Conservation (phyloP, 2,113 vertebrate species). For the Platichthys stellatus region DNA sequence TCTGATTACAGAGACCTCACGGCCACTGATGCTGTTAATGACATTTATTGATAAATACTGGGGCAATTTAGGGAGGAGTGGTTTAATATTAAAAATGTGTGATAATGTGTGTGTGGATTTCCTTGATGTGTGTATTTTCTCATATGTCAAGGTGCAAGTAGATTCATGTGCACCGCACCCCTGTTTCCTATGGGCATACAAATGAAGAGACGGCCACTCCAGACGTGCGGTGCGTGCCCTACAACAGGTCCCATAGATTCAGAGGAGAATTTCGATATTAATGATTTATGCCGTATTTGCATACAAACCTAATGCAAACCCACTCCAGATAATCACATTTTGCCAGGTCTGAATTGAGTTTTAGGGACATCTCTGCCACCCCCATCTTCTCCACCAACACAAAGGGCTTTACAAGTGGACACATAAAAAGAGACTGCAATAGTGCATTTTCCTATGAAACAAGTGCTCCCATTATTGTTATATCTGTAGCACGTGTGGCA, state of each 20-base stretch:
- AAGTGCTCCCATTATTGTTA: slow-evolving; percentile 19
- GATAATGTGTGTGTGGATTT: slow-evolving; percentile 20
- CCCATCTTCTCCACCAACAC: slow-evolving; percentile 59
- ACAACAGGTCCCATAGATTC: slow-evolving; percentile 63
- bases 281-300: slow-evolving; percentile 84
- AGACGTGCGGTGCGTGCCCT: slow-evolving; percentile 68
- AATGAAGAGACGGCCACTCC: slow-evolving; percentile 71
- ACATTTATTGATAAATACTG: slow-evolving; percentile 74
- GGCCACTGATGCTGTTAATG: slow-evolving; percentile 65
- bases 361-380: slow-evolving; percentile 64
- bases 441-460: slow-evolving; percentile 49
- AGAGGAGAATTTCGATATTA: slow-evolving; percentile 81
- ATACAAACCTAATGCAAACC: slow-evolving; percentile 85
- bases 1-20: slow-evolving; percentile 68
- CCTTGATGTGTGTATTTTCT: slow-evolving; percentile 49
- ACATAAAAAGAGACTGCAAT: slow-evolving; percentile 55
- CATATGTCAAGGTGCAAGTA: slow-evolving; percentile 60
- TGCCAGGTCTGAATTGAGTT: slow-evolving; percentile 79
- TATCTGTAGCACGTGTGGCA: slow-evolving; percentile 11
- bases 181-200: slow-evolving; percentile 63
- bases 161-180: slow-evolving; percentile 48
- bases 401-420: slow-evolving; percentile 69
- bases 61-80: slow-evolving; percentile 59
- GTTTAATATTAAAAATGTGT: slow-evolving; percentile 51
- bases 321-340: slow-evolving; percentile 86